phyloP scores from a whole-genome alignment of 2,113 vertebrate genomes.

The Hylia prasina region DNA sequence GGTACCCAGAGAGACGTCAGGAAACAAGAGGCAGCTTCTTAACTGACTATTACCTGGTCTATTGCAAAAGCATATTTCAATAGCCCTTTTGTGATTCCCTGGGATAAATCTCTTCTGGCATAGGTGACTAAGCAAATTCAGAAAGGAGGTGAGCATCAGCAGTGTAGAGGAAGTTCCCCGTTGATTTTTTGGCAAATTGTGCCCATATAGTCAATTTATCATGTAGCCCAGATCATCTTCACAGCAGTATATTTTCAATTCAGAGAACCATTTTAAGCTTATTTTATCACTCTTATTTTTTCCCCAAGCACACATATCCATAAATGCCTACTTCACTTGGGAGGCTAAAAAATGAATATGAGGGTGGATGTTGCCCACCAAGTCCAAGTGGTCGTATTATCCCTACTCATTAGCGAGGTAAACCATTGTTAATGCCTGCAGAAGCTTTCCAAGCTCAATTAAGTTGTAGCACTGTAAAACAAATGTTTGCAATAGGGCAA shows the following conservation, averaged over 20 bases:
- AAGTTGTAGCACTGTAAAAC: slow-evolving; percentile 19
- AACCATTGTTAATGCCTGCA: not conserved
- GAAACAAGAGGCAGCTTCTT: not conserved
- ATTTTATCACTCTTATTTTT: not conserved
- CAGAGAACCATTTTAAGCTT: not conserved
- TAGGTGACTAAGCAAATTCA: not conserved
- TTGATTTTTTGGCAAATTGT: not conserved
- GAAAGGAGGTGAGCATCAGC: not conserved
- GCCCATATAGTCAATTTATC: not conserved
- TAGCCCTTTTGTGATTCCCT: not conserved
- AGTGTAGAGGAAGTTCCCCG: not conserved
- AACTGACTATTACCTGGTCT: not conserved
- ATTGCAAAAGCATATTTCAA: not conserved
- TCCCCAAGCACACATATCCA: accelerated
- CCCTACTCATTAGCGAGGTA: not conserved
- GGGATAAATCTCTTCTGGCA: not conserved
- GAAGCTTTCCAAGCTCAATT: slow-evolving; percentile 17
- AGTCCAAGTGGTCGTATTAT: not conserved
- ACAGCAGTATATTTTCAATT: not conserved
- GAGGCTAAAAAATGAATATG: not conserved
- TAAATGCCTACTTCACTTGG: not conserved
- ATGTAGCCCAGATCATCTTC: not conserved
- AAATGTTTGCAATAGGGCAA: slow-evolving; percentile 40
- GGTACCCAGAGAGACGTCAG: not conserved
- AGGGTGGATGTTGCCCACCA: not conserved